Percentiles rank a stretch among this genome's conserved stretches.
These are phyloP conservation scores for Caenorhabditis elegans DNA, from an alignment of 1,140 invertebrate species.

Conservation along the genomic window DNA sequence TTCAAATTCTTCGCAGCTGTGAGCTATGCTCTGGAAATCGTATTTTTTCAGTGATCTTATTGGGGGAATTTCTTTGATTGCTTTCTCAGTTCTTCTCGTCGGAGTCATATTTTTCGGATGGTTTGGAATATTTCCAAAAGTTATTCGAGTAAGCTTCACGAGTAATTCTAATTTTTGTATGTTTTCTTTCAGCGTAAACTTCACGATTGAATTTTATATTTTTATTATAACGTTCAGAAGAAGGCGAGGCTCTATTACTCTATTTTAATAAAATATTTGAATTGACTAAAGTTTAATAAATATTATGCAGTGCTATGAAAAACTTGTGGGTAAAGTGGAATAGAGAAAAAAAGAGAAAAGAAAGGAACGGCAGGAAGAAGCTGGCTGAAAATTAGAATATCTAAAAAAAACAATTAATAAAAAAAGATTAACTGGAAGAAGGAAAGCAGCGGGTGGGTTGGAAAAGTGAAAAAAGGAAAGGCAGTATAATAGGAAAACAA, in stretches of 20 bases:
- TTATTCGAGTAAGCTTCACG: background rate
- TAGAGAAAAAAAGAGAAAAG: background rate
- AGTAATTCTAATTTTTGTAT: background rate
- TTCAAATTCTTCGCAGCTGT: too few relatives aligned
- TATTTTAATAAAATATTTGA: too few relatives aligned
- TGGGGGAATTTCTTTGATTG: background rate
- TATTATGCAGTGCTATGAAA: slow-evolving; percentile 1
- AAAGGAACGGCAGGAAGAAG: background rate
- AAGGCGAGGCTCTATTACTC: too few relatives aligned
- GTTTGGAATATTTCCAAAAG: background rate
- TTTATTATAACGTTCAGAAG: background rate
- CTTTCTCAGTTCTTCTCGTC: background rate
- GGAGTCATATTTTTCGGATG: background rate
- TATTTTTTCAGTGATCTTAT: background rate
- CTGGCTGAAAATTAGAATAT: background rate
- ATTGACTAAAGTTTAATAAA: background rate
- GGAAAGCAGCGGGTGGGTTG: slow-evolving; percentile 21
- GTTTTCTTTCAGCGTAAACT: background rate
- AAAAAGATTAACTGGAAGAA: background rate
- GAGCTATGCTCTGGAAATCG: too few relatives aligned
- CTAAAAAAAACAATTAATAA: background rate
- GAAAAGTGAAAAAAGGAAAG: slow-evolving; percentile 1
- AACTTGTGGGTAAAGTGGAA: background rate
- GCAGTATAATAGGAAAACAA: background rate
- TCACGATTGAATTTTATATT: background rate